These are phyloP conservation scores for Okamejei kenojei DNA, from an alignment of 2,797 vertebrate species.

Conservation along the genomic window DNA sequence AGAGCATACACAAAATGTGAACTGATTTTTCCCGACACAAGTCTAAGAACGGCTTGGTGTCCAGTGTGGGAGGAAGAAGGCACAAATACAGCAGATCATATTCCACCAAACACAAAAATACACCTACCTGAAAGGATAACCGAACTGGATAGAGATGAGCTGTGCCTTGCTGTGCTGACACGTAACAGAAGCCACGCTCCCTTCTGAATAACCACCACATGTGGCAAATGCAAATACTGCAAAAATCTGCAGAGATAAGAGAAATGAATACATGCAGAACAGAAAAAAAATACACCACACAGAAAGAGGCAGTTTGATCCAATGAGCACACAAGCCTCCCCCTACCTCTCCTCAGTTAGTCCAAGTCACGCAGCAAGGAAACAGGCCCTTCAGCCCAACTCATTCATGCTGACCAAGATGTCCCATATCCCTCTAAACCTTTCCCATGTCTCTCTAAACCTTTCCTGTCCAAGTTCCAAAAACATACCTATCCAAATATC, in stretches of 20 bases:
- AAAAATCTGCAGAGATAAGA: slow-evolving; percentile 65
- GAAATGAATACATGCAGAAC: slow-evolving; percentile 38
- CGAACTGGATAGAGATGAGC: slow-evolving; percentile 57
- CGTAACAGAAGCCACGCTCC: slow-evolving; percentile 57
- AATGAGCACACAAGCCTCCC: neutral
- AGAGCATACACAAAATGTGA: no score
- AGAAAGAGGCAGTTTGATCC: neutral
- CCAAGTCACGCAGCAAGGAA: no score
- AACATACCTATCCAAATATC: no score
- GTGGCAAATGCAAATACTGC: slow-evolving; percentile 87
- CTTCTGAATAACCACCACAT: slow-evolving; percentile 73
- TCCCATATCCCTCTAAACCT: no score
- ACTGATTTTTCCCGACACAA: no score
- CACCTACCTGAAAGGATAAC: slow-evolving; percentile 85
- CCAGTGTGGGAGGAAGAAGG: no score
- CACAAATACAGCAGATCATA: no score
- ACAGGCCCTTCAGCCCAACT: no score
- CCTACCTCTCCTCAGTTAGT: neutral
- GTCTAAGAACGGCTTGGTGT: no score
- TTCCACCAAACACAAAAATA: neutral
- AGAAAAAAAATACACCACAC: neutral
- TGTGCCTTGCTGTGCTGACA: slow-evolving; percentile 48
- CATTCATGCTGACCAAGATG: no score
- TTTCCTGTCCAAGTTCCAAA: no score
- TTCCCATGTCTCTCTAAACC: no score